Evolutionary conservation across 2,113 vertebrate species (phyloP).

Genomic region (Macrotus californicus): DNA sequence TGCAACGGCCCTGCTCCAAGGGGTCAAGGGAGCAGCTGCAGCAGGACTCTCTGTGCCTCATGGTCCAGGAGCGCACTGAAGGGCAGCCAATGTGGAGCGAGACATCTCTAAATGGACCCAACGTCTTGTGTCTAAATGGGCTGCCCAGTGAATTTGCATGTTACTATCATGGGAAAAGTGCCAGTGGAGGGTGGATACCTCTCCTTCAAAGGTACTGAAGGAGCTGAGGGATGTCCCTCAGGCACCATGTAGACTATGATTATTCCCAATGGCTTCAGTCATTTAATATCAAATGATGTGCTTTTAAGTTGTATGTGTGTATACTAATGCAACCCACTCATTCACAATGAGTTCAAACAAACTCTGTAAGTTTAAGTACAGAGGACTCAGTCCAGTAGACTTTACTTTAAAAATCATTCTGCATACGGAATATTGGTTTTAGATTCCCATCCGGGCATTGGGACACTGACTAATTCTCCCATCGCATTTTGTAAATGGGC

Average conservation of each 20-base stretch:
- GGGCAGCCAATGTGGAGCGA: accelerated
- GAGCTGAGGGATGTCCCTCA: accelerated
- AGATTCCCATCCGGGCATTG: accelerated
- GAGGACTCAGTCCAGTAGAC: background rate
- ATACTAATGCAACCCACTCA: accelerated
- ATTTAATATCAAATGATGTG: too few species aligned
- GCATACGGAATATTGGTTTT: background rate
- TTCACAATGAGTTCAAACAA: too few species aligned
- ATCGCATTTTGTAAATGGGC: background rate
- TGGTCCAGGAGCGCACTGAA: accelerated
- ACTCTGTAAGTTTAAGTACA: too few species aligned
- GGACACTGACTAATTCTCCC: background rate
- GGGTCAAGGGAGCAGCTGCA: accelerated
- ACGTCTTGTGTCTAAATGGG: background rate
- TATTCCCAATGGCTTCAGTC: background rate
- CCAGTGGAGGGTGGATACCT: too few species aligned
- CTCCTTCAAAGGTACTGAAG: accelerated
- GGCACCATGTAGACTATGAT: accelerated
- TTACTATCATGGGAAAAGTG: background rate
- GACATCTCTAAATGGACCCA: accelerated
- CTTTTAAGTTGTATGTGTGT: accelerated
- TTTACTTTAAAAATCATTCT: background rate
- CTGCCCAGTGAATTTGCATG: accelerated
- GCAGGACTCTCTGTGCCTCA: accelerated
- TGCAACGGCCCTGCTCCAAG: accelerated